Conservation (phyloP, 2,888 invertebrate genomes). For the Helicoverpa assulta region DNA sequence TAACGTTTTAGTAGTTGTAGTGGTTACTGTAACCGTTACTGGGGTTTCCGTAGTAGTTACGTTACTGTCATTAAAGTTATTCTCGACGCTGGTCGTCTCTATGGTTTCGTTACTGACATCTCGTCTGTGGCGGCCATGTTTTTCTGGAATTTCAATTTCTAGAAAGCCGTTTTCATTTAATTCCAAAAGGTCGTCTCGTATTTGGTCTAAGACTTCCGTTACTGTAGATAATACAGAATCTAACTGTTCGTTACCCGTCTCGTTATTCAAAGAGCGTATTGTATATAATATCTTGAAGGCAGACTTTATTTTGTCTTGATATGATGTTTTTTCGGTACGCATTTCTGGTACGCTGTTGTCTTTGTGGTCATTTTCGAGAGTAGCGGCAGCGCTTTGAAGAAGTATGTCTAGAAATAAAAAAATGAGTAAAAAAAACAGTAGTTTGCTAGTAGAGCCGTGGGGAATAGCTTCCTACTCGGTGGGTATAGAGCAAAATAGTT, state of each 20-base stretch:
- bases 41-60: conserved; percentile 7
- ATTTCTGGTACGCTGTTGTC: neutral
- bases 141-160: neutral
- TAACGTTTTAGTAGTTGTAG: neutral
- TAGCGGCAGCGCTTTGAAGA: neutral
- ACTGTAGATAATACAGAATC: conserved; percentile 5
- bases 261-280: neutral
- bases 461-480: too few species aligned
- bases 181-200: conserved; percentile 17
- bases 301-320: conserved; percentile 15
- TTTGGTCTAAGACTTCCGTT: conserved; percentile 10
- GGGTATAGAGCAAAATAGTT: too few species aligned
- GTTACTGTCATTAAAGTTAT: neutral
- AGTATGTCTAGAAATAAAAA: conserved; percentile 27
- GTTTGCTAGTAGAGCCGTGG: too few species aligned
- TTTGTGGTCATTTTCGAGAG: conserved; percentile 21
- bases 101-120: conserved; percentile 16
- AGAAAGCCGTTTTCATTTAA: conserved; percentile 25
- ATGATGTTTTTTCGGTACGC: fast-evolving
- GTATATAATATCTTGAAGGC: neutral
- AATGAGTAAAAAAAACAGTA: too few species aligned
- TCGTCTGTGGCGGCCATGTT: conserved; percentile 23
- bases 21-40: conserved; percentile 2
- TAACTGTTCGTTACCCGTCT: neutral
- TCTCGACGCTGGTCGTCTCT: neutral